phyloP scores from a whole-genome alignment of 2,888 invertebrate species.

The Leistus spinibarbis region DNA sequence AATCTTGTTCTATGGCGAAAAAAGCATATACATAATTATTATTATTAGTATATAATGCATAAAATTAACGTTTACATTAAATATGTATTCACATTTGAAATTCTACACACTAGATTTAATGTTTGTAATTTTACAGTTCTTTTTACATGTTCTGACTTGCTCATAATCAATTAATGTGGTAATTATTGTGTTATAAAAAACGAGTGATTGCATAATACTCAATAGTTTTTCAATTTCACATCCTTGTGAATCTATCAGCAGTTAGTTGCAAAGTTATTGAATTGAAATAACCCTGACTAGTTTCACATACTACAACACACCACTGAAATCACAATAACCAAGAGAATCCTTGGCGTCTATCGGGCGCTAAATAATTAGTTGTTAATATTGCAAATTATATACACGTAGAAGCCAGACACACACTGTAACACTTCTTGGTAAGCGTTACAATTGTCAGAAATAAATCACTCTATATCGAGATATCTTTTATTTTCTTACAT shows the following conservation, averaged over 20 bases:
- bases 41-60: no score
- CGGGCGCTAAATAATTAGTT: slow-evolving; percentile 17
- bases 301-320: background rate
- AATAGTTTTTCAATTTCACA: background rate
- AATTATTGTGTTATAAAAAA: no score
- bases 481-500: background rate
- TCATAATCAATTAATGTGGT: no score
- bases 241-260: background rate
- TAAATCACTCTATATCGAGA: background rate
- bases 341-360: slow-evolving; percentile 13
- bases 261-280: background rate
- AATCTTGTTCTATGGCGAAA: no score
- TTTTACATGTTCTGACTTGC: no score
- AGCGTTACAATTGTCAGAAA: background rate
- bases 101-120: no score
- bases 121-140: no score
- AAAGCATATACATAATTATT: no score
- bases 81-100: no score
- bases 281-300: slow-evolving; percentile 17
- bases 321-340: background rate
- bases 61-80: no score
- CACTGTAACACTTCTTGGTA: background rate
- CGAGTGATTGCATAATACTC: no score
- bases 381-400: background rate
- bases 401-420: background rate